Conservation (phyloP, 2,888 invertebrate genomes). For the Margaritifera margaritifera region DNA sequence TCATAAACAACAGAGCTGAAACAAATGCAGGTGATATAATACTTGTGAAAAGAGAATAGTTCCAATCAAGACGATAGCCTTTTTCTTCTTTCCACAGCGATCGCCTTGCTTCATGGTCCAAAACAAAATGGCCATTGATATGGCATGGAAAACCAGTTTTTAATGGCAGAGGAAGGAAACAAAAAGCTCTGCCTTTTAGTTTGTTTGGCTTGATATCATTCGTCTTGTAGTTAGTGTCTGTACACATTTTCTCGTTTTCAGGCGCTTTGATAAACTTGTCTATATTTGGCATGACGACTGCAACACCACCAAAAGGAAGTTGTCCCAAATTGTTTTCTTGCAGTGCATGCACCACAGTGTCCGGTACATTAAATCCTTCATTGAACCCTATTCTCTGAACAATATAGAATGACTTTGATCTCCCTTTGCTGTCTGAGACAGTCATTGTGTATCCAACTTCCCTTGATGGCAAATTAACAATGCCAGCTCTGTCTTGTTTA, state of each 20-base stretch:
- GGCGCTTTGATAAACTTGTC: background rate
- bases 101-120: slow-evolving; percentile 50
- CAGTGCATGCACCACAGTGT: slow-evolving; percentile 36
- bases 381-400: slow-evolving; percentile 53
- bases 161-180: slow-evolving; percentile 57
- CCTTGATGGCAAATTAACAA: background rate
- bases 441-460: slow-evolving; percentile 13
- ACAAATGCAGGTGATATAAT: slow-evolving; percentile 56
- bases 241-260: background rate
- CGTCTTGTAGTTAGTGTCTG: background rate
- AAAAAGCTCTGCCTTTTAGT: slow-evolving; percentile 37
- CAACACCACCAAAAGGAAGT: slow-evolving; percentile 53
- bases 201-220: background rate
- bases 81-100: slow-evolving; percentile 31
- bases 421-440: slow-evolving; percentile 9
- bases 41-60: slow-evolving; percentile 41
- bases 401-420: slow-evolving; percentile 48
- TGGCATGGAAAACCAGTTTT: slow-evolving; percentile 43
- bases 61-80: slow-evolving; percentile 55
- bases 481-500: slow-evolving; percentile 4
- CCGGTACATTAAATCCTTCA: slow-evolving; percentile 14
- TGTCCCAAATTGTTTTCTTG: slow-evolving; percentile 40
- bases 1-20: slow-evolving; percentile 15
- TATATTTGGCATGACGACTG: slow-evolving; percentile 17
- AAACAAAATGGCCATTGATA: slow-evolving; percentile 57